Percentiles rank a stretch among this genome's conserved stretches.
phyloP scores from a whole-genome alignment of 92 coral and sea anemone genomes.

The Epizoanthus scotinus region DNA sequence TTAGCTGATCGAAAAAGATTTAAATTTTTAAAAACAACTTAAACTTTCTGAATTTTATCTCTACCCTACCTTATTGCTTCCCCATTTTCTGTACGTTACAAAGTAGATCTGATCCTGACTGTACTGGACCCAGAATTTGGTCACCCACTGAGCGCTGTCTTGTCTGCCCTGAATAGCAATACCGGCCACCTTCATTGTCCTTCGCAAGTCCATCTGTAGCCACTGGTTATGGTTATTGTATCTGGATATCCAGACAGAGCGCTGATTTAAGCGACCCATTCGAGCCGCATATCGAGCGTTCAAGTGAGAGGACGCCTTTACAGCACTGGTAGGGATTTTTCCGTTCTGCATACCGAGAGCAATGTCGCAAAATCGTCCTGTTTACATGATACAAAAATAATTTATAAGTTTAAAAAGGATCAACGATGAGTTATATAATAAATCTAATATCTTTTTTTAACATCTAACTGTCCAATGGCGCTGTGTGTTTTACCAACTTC shows the following conservation, averaged over 20 bases:
- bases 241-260: constrained; percentile 49
- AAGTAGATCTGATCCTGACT: constrained; percentile 58
- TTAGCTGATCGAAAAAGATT: no score
- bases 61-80: constrained; percentile 48
- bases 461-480: no score
- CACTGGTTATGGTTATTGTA: constrained; percentile 43
- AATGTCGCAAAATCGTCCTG: constrained; percentile 30
- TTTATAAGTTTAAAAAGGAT: not conserved
- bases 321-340: constrained; percentile 4
- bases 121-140: constrained; percentile 45
- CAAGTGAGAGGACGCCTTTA: not conserved
- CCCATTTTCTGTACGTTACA: constrained; percentile 47
- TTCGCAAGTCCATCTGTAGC: constrained; percentile 54
- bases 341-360: constrained; percentile 30
- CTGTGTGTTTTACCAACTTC: no score
- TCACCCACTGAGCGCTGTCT: constrained; percentile 53
- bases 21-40: no score
- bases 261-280: constrained; percentile 30
- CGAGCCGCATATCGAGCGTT: constrained; percentile 12
- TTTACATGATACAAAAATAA: not conserved
- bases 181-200: constrained; percentile 51
- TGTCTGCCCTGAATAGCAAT: constrained; percentile 58
- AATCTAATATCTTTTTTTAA: no score
- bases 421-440: not conserved
- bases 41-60: no score